These are phyloP conservation scores for Caracal caracal DNA, from an alignment of 2,113 vertebrate genomes.

Conservation along the genomic window DNA sequence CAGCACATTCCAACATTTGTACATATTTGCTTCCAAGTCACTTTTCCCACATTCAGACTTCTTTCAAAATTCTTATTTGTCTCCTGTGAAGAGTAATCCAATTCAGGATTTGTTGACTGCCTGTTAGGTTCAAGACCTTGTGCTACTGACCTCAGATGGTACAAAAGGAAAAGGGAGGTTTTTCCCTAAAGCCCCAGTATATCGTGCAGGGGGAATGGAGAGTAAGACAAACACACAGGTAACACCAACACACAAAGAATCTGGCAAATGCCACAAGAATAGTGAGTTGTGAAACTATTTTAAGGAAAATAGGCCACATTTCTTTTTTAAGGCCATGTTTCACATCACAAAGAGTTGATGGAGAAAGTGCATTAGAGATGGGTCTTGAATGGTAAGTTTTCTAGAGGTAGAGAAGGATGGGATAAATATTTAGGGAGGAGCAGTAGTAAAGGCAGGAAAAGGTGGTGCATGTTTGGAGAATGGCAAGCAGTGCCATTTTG, in stretches of 20 bases:
- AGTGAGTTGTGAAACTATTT: not conserved
- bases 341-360: not conserved
- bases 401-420: not conserved
- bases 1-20: not conserved
- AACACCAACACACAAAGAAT: not conserved
- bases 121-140: not conserved
- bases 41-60: slow-evolving; percentile 44
- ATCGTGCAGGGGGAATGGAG: not conserved
- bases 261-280: not conserved
- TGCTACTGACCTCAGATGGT: not conserved
- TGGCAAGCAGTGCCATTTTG: not conserved
- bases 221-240: not conserved
- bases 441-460: not conserved
- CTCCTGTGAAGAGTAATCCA: not conserved
- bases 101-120: slow-evolving; percentile 38
- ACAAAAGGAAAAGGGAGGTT: not conserved
- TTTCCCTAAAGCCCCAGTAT: not conserved
- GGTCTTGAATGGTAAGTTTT: not conserved
- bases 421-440: not conserved
- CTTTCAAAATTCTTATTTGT: slow-evolving; percentile 17
- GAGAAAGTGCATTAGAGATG: not conserved
- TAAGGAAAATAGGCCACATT: not conserved
- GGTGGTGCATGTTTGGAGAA: not conserved
- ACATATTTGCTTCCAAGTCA: not conserved
- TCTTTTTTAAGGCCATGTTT: no score